Base-by-base conservation (phyloP, 1,140 invertebrate species). In the Andrena cerasifolii region DNA sequence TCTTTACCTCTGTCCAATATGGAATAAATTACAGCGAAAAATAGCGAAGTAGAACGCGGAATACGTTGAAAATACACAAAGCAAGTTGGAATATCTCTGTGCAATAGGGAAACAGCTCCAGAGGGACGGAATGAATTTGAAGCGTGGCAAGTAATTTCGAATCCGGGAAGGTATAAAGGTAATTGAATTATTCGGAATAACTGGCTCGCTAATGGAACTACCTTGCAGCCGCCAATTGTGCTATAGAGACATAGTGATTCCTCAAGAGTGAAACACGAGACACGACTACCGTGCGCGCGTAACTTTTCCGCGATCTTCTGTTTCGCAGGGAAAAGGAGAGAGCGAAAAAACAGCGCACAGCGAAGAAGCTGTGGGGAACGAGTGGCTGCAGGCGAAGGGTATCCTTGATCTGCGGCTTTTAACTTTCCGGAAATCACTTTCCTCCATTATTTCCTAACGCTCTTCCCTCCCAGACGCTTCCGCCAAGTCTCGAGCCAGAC, bases 351-450 rank as follows among this genome's bases (percentile, higher is more conserved):
- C 21, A 53, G 3, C 24, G 16, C 16, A 36, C 31, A 58, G 33
- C 33, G 71, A 63, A 43, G 43, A 70, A 74, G 65, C 45, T 47
- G 12, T 45, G 36, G 67, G 70, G 67, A 51, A 72, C 14, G 71
- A 71, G 82, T 73, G 53, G 80, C 53, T 72, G 67, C 31, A 58
- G 36, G 78, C 74, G 40, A 86, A 86, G 82, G 80, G 80, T 86
- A 88, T 87, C 87, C 88, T 86, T 89, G 89, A 91, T 92, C 88
- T 86, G 86, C 80, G 86, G 91, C 90, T 91, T 91, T 92, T 90
- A 91, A 91, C 90, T 91, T 91, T 88, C 86, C 85, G 89, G 89
- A 92, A 92, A 92, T 91, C 91, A 92, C 90, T 91, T 92, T 90
- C 88, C 86, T 90, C 90, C 88, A 91, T 92, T 91, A 91, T 91